A percentile compares a stretch with the other conserved stretches of the same genome.
phyloP scores from a whole-genome alignment of 2,888 invertebrate species.

The Ctena decussata region DNA sequence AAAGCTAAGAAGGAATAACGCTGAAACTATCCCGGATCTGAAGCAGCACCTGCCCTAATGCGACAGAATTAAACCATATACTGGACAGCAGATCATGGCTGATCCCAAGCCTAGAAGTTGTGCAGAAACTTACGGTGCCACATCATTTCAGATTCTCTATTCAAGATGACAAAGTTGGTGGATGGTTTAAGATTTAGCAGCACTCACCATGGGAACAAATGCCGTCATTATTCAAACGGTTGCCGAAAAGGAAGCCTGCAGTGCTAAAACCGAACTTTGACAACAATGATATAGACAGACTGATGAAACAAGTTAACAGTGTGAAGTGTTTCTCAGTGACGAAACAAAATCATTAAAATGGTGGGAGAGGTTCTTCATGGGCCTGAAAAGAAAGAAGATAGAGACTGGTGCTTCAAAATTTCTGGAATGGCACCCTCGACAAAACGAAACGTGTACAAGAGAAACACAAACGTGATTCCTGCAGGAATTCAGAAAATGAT shows the following conservation, averaged over 20 bases:
- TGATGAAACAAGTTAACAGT: neutral
- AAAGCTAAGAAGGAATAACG: constrained; percentile 28
- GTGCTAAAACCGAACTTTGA: neutral
- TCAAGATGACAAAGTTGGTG: neutral
- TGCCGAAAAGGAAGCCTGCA: neutral
- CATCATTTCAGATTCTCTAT: neutral
- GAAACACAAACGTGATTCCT: neutral
- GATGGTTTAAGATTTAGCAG: neutral
- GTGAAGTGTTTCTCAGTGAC: neutral
- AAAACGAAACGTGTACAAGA: neutral
- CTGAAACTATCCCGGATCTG: constrained; percentile 34
- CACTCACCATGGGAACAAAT: neutral
- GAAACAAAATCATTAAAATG: neutral
- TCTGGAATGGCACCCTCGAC: neutral
- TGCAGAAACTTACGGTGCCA: neutral
- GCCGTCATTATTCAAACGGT: neutral
- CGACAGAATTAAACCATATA: neutral
- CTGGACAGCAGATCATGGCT: constrained; percentile 25
- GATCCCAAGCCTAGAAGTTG: neutral
- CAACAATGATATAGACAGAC: neutral
- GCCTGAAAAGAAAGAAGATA: neutral
- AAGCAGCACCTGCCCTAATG: constrained; percentile 10
- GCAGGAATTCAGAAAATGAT: neutral
- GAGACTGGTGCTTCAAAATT: neutral
- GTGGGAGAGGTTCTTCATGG: neutral